These are phyloP conservation scores for Myotis findleyi DNA, from an alignment of 2,797 vertebrate species.

Conservation along the genomic window DNA sequence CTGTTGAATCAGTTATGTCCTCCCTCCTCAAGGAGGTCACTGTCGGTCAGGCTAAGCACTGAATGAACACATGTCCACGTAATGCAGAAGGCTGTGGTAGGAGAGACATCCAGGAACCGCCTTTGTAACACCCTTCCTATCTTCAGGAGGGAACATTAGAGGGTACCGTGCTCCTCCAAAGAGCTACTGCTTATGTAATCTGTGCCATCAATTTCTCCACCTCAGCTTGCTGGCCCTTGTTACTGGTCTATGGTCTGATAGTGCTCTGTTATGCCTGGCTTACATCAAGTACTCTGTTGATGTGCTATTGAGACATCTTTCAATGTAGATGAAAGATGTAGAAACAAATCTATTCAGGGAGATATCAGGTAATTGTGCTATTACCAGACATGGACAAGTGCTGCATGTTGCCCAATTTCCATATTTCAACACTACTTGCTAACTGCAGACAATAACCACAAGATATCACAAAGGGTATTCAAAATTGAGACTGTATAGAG, in stretches of 20 bases:
- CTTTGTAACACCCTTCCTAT: background rate
- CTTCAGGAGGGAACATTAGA: background rate
- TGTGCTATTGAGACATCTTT: background rate
- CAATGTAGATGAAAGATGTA: too few relatives aligned
- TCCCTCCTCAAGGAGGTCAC: background rate
- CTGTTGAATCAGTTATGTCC: background rate
- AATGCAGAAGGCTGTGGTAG: background rate
- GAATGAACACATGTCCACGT: background rate
- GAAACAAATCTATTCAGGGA: background rate
- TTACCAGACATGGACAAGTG: background rate
- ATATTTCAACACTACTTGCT: background rate
- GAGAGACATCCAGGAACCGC: background rate
- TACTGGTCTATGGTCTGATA: background rate
- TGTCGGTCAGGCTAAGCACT: background rate
- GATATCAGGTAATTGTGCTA: background rate
- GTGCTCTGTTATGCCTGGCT: background rate
- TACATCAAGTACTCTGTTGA: background rate
- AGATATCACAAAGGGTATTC: background rate
- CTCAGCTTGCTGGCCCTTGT: background rate
- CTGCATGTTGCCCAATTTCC: fast-evolving
- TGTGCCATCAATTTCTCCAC: background rate
- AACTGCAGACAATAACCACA: background rate
- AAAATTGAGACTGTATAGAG: background rate
- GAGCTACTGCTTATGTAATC: background rate
- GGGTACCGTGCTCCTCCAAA: background rate